Base-by-base conservation (phyloP, 2,888 invertebrate species). In the Torymus auratus region DNA sequence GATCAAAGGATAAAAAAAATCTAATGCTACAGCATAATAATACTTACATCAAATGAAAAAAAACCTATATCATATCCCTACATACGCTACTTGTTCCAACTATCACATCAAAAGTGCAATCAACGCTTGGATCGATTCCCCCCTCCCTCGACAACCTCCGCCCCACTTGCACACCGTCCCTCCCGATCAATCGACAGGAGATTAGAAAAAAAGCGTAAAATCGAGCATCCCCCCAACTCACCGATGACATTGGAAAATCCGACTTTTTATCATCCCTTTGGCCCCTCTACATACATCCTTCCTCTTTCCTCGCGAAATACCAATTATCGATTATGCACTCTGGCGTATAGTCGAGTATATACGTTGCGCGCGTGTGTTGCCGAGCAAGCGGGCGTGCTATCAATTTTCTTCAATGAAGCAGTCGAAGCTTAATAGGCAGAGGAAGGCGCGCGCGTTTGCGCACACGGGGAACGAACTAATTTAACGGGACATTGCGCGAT, bases 361-460 rank as follows among this genome's bases (percentile, higher is more conserved):
- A 53, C 60, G 50, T 14, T n/a, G n/a, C 41, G 23, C 11, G 61
- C 14, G 12, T 1, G 14, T 14, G 11, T 23, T 13, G 14, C 20
- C 13, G 13, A 13, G 55, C 11, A 12, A 13, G 14, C 13, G 65
- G 1, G 20, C 52, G 61, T n/a, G 67, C 68, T 78, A 78, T 72
- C 78, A 78, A 78, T 78, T 72, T 72, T 72, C 78, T 61, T 50
- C 67, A 60, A 61, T 23, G 67, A 62, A 56, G 28, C n/a, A 67
- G 67, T 55, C 23, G 55, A 69, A 76, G 41, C 28, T 55, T 55
- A 67, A 67, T 72, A 64, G 72, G 12, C 28, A 20, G n/a, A 28
- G 28, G 28, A 28, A 28, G 28, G 3, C 2, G 28, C 28, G 5
- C 7, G 3, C 28, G 28, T 4, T 28, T 4, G 28, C 67, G 55